A percentile compares a stretch with the other conserved stretches of the same genome.
phyloP scores from a whole-genome alignment of 2,113 vertebrate species.

The Podocnemis expansa region DNA sequence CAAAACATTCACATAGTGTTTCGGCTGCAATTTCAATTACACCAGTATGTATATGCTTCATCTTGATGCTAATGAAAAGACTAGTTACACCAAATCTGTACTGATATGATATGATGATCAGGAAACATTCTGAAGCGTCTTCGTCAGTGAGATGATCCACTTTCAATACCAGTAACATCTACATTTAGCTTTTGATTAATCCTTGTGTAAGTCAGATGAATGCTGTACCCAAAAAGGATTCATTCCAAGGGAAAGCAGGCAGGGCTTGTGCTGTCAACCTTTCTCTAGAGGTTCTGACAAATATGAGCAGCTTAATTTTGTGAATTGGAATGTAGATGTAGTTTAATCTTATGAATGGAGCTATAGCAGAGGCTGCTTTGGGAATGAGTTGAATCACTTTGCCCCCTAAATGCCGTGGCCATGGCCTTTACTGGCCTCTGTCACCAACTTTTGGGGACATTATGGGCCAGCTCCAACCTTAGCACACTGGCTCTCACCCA shows the following conservation, averaged over 20 bases:
- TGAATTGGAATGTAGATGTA: background rate
- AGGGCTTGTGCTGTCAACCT: background rate
- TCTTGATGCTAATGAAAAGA: background rate
- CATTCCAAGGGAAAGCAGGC: background rate
- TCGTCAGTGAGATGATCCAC: background rate
- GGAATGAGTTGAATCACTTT: rapidly evolving
- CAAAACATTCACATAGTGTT: background rate
- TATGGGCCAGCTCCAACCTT: background rate
- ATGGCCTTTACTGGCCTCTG: background rate
- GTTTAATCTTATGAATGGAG: background rate
- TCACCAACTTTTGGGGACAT: background rate
- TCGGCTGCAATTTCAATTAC: background rate
- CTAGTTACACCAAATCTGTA: background rate
- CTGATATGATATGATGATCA: background rate
- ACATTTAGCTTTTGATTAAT: background rate
- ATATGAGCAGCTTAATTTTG: background rate
- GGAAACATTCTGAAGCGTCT: background rate
- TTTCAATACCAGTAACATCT: background rate
- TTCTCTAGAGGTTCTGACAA: background rate
- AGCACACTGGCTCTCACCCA: too few species aligned
- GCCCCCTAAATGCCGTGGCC: background rate
- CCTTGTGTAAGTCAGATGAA: rapidly evolving
- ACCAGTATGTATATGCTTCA: background rate
- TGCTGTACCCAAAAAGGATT: rapidly evolving
- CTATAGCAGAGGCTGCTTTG: background rate